Conservation (phyloP, 2,888 invertebrate species). For the Eulithis testata region DNA sequence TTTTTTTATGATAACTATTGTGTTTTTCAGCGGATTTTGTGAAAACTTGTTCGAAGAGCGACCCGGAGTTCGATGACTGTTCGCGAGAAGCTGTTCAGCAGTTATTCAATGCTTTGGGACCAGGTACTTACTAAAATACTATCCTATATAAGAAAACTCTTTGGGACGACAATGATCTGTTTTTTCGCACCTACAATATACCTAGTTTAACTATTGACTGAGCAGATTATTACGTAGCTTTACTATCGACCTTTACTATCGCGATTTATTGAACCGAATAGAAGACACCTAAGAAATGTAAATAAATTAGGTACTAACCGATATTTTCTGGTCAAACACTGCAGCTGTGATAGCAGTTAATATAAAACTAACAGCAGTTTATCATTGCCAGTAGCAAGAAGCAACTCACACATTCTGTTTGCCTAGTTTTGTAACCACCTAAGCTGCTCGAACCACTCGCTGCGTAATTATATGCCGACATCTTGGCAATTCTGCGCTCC, state of each 20-base stretch:
- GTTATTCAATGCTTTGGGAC: slow-evolving; percentile 86
- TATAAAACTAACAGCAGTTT: background rate
- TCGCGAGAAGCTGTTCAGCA: slow-evolving; percentile 87
- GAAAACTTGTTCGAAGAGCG: slow-evolving; percentile 86
- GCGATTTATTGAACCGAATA: too few relatives aligned
- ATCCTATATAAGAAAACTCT: too few relatives aligned
- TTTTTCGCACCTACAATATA: too few relatives aligned
- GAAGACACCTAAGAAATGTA: too few relatives aligned
- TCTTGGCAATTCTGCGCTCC: slow-evolving; percentile 34
- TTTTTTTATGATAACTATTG: background rate
- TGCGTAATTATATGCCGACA: slow-evolving; percentile 24
- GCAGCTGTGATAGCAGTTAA: too few relatives aligned
- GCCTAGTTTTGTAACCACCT: slow-evolving; percentile 40
- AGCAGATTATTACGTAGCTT: too few relatives aligned
- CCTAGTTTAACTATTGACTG: too few relatives aligned
- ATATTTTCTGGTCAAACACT: too few relatives aligned
- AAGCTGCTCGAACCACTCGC: slow-evolving; percentile 25
- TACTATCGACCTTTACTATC: too few relatives aligned
- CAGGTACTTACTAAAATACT: slow-evolving; percentile 65
- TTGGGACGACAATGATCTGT: too few relatives aligned
- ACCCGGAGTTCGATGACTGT: slow-evolving; percentile 87
- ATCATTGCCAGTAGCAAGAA: slow-evolving; percentile 2
- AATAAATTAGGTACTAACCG: too few relatives aligned
- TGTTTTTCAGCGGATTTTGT: slow-evolving; percentile 87
- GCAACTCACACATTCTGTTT: slow-evolving; percentile 19